phyloP scores from a whole-genome alignment of 2,113 vertebrate species.

The Limanda limanda region DNA sequence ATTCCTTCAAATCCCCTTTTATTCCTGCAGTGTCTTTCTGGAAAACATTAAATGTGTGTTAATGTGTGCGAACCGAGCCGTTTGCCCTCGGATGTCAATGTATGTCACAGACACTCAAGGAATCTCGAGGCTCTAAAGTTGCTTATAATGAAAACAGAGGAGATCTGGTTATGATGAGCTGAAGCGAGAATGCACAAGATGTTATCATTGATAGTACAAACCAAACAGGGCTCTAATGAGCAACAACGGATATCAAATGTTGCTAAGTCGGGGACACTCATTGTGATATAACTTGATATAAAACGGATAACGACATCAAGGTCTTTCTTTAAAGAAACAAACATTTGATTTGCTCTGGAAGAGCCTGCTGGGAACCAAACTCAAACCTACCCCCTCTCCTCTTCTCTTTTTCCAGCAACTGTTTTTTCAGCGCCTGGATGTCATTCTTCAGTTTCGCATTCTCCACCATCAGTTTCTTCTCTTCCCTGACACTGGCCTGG shows the following conservation, averaged over 20 bases:
- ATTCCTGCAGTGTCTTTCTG: too few species aligned
- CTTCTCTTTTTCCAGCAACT: slow-evolving; percentile 92
- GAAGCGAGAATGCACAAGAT: slow-evolving; percentile 45
- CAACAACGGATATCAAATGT: slow-evolving; percentile 54
- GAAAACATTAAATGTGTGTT: too few species aligned
- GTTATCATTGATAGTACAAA: slow-evolving; percentile 50
- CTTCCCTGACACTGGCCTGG: slow-evolving; percentile 92
- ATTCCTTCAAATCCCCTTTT: slow-evolving; percentile 49
- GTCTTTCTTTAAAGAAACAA: slow-evolving; percentile 48
- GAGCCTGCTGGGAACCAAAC: slow-evolving; percentile 17
- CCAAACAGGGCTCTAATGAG: slow-evolving; percentile 56
- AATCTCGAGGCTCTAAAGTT: slow-evolving; percentile 14
- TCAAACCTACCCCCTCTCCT: slow-evolving; percentile 89
- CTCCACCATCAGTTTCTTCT: slow-evolving; percentile 97
- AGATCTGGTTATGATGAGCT: slow-evolving; percentile 34
- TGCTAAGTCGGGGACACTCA: slow-evolving; percentile 1
- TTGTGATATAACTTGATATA: slow-evolving; percentile 12
- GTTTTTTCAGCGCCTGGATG: slow-evolving; percentile 91
- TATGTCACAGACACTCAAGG: background rate
- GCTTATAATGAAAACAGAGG: slow-evolving; percentile 30
- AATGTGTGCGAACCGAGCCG: too few species aligned
- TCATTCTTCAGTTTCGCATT: slow-evolving; percentile 95
- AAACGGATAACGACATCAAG: slow-evolving; percentile 52
- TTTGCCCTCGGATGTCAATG: too few species aligned
- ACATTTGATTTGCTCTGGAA: slow-evolving; percentile 22